phyloP scores from a whole-genome alignment of 2,113 vertebrate species.

The Tragelaphus scriptus region DNA sequence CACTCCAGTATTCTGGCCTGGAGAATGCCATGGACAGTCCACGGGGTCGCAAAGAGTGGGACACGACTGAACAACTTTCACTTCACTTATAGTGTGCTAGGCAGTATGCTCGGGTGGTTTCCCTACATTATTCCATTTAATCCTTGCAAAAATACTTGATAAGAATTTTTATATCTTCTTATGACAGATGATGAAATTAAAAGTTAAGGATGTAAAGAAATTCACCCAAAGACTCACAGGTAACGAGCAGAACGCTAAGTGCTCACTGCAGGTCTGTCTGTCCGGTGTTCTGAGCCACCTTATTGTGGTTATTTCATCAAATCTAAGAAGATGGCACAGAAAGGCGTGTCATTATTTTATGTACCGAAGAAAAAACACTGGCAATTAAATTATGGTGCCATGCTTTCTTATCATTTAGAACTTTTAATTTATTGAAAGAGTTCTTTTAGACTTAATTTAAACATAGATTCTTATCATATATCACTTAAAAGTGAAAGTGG shows the following conservation, averaged over 20 bases:
- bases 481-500: too few species aligned
- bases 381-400: neutral
- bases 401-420: neutral
- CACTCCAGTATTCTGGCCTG: neutral
- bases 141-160: neutral
- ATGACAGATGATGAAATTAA: neutral
- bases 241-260: neutral
- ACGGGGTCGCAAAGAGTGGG: neutral
- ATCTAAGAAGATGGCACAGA: neutral
- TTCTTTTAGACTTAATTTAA: neutral
- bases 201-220: neutral
- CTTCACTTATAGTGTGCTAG: neutral
- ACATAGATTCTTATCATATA: neutral
- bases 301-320: neutral
- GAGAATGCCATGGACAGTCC: neutral
- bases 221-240: neutral
- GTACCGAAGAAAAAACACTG: neutral
- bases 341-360: neutral
- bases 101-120: neutral
- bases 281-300: neutral
- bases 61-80: neutral
- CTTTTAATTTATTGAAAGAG: neutral
- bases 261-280: neutral
- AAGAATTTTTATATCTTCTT: neutral
- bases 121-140: neutral